phyloP scores from a whole-genome alignment of 2,113 vertebrate genomes.

The Scopus umbretta region DNA sequence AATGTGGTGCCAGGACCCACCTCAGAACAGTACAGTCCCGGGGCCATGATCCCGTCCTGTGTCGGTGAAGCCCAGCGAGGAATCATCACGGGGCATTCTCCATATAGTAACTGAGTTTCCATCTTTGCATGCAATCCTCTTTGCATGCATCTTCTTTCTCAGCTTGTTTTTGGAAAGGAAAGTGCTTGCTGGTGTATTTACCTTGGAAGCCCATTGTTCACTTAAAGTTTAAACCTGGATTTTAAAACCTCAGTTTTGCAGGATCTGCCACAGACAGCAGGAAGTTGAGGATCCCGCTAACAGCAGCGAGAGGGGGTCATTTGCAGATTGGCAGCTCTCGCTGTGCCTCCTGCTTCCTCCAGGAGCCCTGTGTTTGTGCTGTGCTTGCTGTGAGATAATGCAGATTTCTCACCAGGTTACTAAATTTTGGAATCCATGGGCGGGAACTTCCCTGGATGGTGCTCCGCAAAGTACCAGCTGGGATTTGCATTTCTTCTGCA shows the following conservation, averaged over 20 bases:
- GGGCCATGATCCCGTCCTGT: too few relatives aligned
- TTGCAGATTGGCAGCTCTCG: background rate
- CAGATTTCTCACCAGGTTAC: background rate
- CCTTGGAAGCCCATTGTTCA: background rate
- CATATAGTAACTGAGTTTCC: background rate
- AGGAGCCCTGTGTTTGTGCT: background rate
- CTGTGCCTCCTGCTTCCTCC: background rate
- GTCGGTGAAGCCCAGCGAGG: background rate
- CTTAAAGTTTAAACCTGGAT: background rate
- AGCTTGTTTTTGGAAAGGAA: background rate
- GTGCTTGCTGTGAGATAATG: background rate
- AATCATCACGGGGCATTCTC: background rate
- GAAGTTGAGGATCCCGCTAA: background rate
- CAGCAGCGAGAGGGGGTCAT: background rate
- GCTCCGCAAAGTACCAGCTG: background rate
- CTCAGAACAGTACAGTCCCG: background rate
- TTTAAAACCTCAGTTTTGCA: background rate
- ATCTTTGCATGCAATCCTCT: background rate
- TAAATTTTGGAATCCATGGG: background rate
- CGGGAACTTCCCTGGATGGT: background rate
- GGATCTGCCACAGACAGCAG: background rate
- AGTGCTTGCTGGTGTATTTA: background rate
- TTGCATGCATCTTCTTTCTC: background rate
- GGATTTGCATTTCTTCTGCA: background rate
- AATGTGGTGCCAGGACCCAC: background rate